These are phyloP conservation scores for Erebia ligea DNA, from an alignment of 2,888 invertebrate genomes.

Conservation along the genomic window DNA sequence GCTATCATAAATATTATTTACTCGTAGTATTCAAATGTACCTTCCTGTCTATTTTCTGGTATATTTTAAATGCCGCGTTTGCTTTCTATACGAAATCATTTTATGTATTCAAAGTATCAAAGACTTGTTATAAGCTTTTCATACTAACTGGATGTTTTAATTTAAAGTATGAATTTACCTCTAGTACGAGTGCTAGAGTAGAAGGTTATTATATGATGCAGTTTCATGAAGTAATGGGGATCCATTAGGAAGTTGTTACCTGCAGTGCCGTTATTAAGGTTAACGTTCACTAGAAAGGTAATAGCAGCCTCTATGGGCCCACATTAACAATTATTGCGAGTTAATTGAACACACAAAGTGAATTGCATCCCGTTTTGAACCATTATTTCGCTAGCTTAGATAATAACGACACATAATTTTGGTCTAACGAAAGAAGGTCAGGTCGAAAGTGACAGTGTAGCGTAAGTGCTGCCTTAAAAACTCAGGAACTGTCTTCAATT, in stretches of 20 bases:
- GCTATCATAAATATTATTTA: too few relatives aligned
- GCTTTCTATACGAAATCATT: background rate
- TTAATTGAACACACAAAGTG: too few relatives aligned
- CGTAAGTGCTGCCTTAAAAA: too few relatives aligned
- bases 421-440: too few relatives aligned
- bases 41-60: background rate
- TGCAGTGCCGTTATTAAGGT: slow-evolving; percentile 3
- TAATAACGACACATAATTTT: too few relatives aligned
- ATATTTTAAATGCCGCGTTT: background rate
- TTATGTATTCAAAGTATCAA: background rate
- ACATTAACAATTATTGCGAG: background rate
- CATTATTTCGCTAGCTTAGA: too few relatives aligned
- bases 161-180: background rate
- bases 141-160: slow-evolving; percentile 7
- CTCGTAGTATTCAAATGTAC: too few relatives aligned
- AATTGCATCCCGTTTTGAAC: too few relatives aligned
- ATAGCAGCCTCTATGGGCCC: background rate
- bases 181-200: background rate
- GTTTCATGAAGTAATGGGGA: slow-evolving; percentile 6
- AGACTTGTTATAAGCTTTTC: slow-evolving; percentile 4
- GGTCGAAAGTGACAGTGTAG: too few relatives aligned
- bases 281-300: background rate
- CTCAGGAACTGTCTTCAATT: too few relatives aligned
- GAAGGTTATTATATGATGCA: background rate
- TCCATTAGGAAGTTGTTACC: slow-evolving; percentile 2